Conservation (phyloP, 1,140 invertebrate species). For the Coenobita brevimanus region DNA sequence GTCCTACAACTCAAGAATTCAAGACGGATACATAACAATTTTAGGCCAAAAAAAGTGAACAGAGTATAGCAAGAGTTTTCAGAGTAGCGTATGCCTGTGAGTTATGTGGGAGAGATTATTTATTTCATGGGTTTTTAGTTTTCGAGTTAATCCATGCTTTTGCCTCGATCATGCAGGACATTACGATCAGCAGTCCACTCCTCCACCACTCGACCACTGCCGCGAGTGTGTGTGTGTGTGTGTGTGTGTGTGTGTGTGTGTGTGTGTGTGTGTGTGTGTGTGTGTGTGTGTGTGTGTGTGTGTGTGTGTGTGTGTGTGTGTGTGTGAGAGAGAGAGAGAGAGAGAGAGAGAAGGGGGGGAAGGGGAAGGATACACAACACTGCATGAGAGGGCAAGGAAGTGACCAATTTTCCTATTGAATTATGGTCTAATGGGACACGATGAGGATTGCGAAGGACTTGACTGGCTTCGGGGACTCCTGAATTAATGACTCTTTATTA, state of each 20-base stretch:
- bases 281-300: conserved; percentile 6
- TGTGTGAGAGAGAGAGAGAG: background rate
- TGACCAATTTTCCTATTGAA: conserved; percentile 48
- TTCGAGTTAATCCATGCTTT: no score
- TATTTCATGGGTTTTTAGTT: no score
- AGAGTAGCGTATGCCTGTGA: no score
- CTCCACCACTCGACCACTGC: background rate
- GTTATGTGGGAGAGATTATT: no score
- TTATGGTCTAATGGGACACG: conserved; percentile 54
- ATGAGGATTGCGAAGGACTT: conserved; percentile 17
- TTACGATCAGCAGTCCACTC: background rate
- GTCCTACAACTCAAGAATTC: no score
- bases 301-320: conserved; percentile 38
- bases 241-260: conserved; percentile 31
- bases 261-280: conserved; percentile 40
- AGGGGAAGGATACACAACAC: background rate
- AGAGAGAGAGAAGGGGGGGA: no score
- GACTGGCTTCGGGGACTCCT: background rate
- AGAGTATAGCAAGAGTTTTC: no score
- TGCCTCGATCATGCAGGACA: no score
- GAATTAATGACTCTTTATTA: conserved; percentile 12
- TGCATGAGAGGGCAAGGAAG: conserved; percentile 21
- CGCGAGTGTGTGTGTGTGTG: conserved; percentile 1
- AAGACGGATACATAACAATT: no score
- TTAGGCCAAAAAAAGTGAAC: no score